Conservation (phyloP, 2,888 invertebrate species). For the Acanthosepion lycidas region DNA sequence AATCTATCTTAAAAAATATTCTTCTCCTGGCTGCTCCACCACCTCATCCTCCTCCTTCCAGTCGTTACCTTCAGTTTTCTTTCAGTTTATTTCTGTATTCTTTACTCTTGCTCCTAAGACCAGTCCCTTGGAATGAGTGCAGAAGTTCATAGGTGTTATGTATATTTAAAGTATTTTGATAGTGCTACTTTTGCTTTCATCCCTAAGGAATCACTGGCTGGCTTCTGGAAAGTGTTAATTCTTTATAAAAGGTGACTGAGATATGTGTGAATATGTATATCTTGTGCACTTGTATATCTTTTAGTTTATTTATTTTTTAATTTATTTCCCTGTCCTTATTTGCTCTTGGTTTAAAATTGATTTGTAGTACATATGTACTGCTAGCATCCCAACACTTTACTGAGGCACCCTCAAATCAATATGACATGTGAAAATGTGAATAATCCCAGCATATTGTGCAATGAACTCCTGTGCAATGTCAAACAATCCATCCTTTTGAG, state of each 20-base stretch:
- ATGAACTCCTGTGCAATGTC: constrained; percentile 40
- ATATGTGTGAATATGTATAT: background rate
- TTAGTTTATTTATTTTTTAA: background rate
- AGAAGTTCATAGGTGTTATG: constrained; percentile 33
- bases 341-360: background rate
- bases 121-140: background rate
- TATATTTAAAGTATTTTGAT: constrained; percentile 20
- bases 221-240: background rate
- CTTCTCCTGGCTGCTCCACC: background rate
- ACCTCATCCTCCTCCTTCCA: background rate
- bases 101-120: background rate
- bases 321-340: background rate
- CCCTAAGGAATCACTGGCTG: background rate
- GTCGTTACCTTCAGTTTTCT: background rate
- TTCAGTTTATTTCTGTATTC: background rate
- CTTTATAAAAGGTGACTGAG: background rate
- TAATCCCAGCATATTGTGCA: constrained; percentile 33
- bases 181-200: background rate
- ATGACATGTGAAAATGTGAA: background rate
- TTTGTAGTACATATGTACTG: background rate
- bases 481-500: constrained; percentile 40
- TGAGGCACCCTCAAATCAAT: constrained; percentile 33
- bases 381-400: constrained; percentile 20
- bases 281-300: background rate
- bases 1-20: background rate